Evolutionary conservation across 2,113 vertebrate genomes (phyloP), one percentile per base, ranked within the genome.

Genomic region (Chroicocephalus ridibundus): DNA sequence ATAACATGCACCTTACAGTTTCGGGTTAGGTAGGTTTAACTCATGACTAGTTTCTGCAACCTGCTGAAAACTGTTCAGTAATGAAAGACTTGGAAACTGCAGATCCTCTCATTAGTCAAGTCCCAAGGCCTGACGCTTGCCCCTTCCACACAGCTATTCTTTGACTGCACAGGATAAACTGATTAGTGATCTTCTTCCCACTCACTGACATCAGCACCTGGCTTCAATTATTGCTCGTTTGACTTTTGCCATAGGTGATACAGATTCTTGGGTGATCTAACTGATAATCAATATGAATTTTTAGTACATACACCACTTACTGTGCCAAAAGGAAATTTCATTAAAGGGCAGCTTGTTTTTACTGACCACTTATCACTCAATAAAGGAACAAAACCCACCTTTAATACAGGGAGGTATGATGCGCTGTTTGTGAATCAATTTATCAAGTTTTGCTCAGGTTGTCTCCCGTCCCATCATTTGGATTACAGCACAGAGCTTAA

Each of bases 371-470:
- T 79, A 75, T 40, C 27, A 49, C 89, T 87, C 84, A 94, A 38
- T 85, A 66, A 76, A 49, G 36, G 32, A 94, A 87, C 71, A 72
- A 69, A 90, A 40, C 2, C 0, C 14, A 3, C 5, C 17, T 71
- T 85, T 9, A 4, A 69, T 61, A 64, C 3, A 54, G 16, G 0
- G 3, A 80, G 31, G 31, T 81, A 86, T 66, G 47, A 66, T 68
- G 90, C 44, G 42, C 71, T 91, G 57, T n/a, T 87, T 80, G 52
- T 83, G 76, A 93, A 92, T 84, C 74, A 90, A 80, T 20, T 80
- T 84, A 55, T 8, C 15, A 86, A 46, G 65, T 72, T 94, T 87
- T 89, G 24, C 57, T 82, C 62, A 61, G 61, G 40, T 78, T 94
- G 40, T 65, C 44, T 90, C 54, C 62, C 61, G 22, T 66, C 49